phyloP scores from a whole-genome alignment of 2,888 invertebrate genomes.

The Oligia fasciuncula region DNA sequence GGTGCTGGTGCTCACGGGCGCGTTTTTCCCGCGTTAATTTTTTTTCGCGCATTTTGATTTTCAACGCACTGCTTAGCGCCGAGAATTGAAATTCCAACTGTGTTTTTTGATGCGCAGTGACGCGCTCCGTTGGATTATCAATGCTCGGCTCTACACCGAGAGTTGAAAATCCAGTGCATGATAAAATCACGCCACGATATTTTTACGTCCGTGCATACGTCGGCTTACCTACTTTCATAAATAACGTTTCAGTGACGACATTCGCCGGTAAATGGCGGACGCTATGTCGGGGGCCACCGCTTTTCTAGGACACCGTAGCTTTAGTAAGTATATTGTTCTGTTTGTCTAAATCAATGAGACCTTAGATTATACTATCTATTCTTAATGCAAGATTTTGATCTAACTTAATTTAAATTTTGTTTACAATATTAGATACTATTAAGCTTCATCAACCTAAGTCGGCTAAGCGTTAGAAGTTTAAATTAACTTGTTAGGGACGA shows the following conservation, averaged over 20 bases:
- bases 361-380: slow-evolving; percentile 22
- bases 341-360: not conserved
- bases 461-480: slow-evolving; percentile 84
- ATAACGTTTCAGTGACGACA: not conserved
- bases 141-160: not conserved
- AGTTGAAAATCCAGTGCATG: not conserved
- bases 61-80: not conserved
- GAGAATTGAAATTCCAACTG: not conserved
- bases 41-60: not conserved
- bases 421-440: slow-evolving; percentile 75
- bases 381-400: slow-evolving; percentile 23
- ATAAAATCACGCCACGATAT: not conserved
- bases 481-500: slow-evolving; percentile 84
- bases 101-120: not conserved
- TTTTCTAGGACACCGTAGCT: not conserved
- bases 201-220: not conserved
- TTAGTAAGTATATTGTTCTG: not conserved
- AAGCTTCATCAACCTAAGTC: slow-evolving; percentile 79
- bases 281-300: too few relatives aligned
- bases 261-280: not conserved
- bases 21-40: too few relatives aligned
- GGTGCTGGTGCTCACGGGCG: too few relatives aligned
- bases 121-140: not conserved
- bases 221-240: not conserved
- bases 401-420: slow-evolving; percentile 74